A percentile compares a stretch with the other conserved stretches of the same genome.
These are phyloP conservation scores for Cryptocheilus praepositus DNA, from an alignment of 2,888 invertebrate genomes.

Conservation along the genomic window DNA sequence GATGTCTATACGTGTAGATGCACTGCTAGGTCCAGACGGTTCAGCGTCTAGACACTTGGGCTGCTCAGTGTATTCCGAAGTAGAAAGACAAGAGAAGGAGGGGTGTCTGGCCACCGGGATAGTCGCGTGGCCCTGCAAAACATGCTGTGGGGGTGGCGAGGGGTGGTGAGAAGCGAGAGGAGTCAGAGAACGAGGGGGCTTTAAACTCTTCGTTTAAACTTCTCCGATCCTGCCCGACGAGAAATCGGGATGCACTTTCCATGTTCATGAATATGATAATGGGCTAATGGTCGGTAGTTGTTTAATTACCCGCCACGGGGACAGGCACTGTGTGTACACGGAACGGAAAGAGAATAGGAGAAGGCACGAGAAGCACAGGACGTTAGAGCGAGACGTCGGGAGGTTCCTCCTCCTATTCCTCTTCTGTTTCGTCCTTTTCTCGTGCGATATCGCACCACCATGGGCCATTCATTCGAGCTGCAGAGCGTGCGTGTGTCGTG, in stretches of 20 bases:
- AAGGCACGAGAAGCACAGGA: not conserved
- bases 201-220: too few species aligned
- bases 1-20: too few species aligned
- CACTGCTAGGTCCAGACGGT: too few species aligned
- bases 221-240: slow-evolving; percentile 47
- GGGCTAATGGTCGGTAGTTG: slow-evolving; percentile 74
- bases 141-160: slow-evolving; percentile 33
- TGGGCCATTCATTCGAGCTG: slow-evolving; percentile 57
- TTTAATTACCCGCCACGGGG: slow-evolving; percentile 69
- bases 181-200: slow-evolving; percentile 25
- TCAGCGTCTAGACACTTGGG: too few species aligned
- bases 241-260: slow-evolving; percentile 73
- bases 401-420: not conserved
- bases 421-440: not conserved
- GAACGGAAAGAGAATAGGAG: not conserved
- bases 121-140: slow-evolving; percentile 66
- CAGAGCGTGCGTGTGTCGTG: slow-evolving; percentile 61
- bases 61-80: too few species aligned
- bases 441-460: not conserved
- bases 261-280: slow-evolving; percentile 75
- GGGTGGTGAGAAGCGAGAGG: slow-evolving; percentile 24
- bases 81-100: slow-evolving; percentile 5
- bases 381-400: not conserved
- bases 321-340: slow-evolving; percentile 28
- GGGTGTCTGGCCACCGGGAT: slow-evolving; percentile 58